phyloP scores from a whole-genome alignment of 2,888 invertebrate species.

The Nomada fucata region DNA sequence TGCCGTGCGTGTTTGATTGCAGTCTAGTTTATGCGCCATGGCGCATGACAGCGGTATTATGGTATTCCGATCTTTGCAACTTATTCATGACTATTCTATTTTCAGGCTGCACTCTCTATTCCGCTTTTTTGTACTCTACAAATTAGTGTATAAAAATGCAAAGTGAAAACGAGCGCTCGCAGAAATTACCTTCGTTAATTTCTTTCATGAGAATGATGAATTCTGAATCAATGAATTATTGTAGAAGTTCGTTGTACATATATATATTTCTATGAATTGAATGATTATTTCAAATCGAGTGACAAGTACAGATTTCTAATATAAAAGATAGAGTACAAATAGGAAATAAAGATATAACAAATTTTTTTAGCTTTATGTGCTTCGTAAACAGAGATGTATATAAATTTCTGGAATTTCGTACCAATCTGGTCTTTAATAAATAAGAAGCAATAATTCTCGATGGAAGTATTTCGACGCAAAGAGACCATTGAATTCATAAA shows the following conservation, averaged over 20 bases:
- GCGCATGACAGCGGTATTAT: constrained; percentile 55
- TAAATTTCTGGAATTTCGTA: too few relatives aligned
- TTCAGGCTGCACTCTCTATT: constrained; percentile 30
- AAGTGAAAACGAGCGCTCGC: constrained; percentile 24
- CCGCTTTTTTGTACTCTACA: constrained; percentile 16
- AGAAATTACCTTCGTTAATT: neutral
- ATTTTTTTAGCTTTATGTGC: too few relatives aligned
- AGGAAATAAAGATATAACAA: too few relatives aligned
- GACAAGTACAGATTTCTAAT: too few relatives aligned
- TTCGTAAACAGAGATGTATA: too few relatives aligned
- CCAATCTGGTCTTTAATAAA: too few relatives aligned
- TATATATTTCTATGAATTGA: neutral
- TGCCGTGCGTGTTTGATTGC: constrained; percentile 6
- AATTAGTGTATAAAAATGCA: constrained; percentile 21
- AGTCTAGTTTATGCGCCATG: constrained; percentile 50
- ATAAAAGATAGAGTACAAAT: too few relatives aligned
- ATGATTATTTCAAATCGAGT: too few relatives aligned
- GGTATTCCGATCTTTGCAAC: constrained; percentile 36
- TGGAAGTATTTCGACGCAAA: too few relatives aligned
- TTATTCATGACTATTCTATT: constrained; percentile 40
- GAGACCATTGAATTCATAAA: too few relatives aligned
- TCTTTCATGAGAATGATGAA: neutral
- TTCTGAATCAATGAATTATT: neutral
- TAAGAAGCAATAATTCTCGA: too few relatives aligned
- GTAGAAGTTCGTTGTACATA: neutral